phyloP scores from a whole-genome alignment of 2,888 invertebrate genomes.

The Chaetogeoica ovagalla region DNA sequence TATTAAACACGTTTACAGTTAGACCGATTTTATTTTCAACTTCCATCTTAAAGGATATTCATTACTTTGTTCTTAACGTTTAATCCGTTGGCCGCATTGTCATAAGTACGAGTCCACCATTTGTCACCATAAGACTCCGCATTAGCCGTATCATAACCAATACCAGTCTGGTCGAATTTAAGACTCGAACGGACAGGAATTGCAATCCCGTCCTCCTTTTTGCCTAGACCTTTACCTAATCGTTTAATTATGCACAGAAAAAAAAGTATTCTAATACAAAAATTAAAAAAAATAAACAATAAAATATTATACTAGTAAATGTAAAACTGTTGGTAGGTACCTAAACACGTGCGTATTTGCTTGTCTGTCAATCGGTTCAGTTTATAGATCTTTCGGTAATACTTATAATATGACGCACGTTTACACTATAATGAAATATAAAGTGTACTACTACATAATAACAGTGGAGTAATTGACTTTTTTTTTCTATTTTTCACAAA shows the following conservation, averaged over 20 bases:
- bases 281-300: no score
- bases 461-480: neutral
- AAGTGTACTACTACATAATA: neutral
- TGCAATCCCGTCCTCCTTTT: conserved; percentile 75
- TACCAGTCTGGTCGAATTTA: conserved; percentile 76
- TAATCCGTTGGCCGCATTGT: conserved; percentile 49
- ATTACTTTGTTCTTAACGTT: conserved; percentile 48
- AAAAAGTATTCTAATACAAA: conserved; percentile 12
- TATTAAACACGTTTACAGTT: neutral
- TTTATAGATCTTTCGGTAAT: conserved; percentile 5
- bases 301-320: neutral
- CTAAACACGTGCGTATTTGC: conserved; percentile 29
- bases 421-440: neutral
- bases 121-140: conserved; percentile 71
- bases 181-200: conserved; percentile 76
- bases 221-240: conserved; percentile 82
- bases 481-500: no score
- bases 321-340: neutral
- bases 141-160: conserved; percentile 76
- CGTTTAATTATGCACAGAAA: conserved; percentile 35
- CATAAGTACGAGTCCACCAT: conserved; percentile 73
- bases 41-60: neutral
- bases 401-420: neutral
- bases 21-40: neutral
- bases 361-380: conserved; percentile 50